Conservation (phyloP, 2,797 vertebrate genomes). For the Rhynchonycteris naso region DNA sequence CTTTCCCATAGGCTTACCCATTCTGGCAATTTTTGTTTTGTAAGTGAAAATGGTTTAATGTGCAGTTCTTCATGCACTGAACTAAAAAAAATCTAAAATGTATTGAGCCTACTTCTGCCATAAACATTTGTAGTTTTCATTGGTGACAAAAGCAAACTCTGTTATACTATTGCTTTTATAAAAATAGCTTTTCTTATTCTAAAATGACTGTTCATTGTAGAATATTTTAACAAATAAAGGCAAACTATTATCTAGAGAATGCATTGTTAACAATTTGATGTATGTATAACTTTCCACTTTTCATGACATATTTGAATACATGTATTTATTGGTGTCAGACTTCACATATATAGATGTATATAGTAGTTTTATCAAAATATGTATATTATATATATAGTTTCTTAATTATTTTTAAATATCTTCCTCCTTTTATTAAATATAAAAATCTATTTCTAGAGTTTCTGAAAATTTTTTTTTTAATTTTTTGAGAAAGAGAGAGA, state of each 20-base stretch:
- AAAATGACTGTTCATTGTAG: not conserved
- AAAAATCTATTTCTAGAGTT: not conserved
- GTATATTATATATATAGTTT: not conserved
- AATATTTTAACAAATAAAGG: slow-evolving; percentile 24
- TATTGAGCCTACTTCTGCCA: not conserved
- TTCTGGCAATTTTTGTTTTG: not conserved
- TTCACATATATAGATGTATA: not conserved
- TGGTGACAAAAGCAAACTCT: not conserved
- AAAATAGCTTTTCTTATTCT: slow-evolving; percentile 40
- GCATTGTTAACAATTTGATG: not conserved
- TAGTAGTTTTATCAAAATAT: not conserved
- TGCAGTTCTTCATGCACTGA: not conserved
- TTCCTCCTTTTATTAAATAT: not conserved
- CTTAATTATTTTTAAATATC: slow-evolving; percentile 9
- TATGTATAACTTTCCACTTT: not conserved
- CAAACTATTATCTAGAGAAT: not conserved
- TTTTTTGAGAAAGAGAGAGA: too few relatives aligned
- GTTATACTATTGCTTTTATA: not conserved
- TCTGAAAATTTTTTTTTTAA: not conserved
- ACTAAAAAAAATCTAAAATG: not conserved
- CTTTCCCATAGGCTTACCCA: not conserved
- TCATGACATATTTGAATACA: not conserved
- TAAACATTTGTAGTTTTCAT: slow-evolving; percentile 7
- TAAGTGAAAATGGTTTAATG: not conserved
- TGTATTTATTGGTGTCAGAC: not conserved